A percentile compares a stretch with the other conserved stretches of the same genome.
phyloP scores from a whole-genome alignment of 2,797 vertebrate species.

The Sorex maritimensis region DNA sequence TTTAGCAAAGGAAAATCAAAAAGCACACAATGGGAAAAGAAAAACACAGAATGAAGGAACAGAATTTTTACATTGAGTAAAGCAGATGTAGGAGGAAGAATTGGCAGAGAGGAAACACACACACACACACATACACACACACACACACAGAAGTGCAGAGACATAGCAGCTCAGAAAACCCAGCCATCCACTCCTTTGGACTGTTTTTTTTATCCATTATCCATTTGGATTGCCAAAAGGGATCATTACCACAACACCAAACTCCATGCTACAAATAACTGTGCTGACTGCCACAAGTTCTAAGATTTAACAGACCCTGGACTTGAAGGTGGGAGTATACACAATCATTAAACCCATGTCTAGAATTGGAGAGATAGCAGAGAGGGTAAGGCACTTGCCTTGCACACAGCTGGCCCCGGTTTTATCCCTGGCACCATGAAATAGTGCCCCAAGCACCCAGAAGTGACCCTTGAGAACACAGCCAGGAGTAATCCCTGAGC shows the following conservation, averaged over 20 bases:
- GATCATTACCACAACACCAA: background rate
- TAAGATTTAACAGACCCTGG: background rate
- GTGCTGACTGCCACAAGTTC: background rate
- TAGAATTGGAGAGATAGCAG: background rate
- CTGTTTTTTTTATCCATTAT: no score
- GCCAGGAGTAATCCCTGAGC: no score
- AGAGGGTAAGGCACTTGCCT: no score
- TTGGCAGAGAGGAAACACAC: background rate
- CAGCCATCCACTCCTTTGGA: background rate
- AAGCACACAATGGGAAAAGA: background rate
- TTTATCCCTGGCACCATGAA: no score
- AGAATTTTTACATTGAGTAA: background rate
- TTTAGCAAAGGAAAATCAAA: conserved; percentile 29
- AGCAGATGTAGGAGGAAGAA: background rate
- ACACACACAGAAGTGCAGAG: background rate
- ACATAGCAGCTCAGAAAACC: background rate
- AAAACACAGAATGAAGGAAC: background rate
- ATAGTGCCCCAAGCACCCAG: no score
- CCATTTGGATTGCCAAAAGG: background rate
- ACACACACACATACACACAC: background rate
- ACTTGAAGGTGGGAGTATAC: background rate
- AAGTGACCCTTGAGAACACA: no score
- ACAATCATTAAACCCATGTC: background rate
- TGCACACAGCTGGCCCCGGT: no score
- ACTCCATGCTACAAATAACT: background rate